phyloP scores from a whole-genome alignment of 2,888 invertebrate genomes.

The Archips crataeganus region DNA sequence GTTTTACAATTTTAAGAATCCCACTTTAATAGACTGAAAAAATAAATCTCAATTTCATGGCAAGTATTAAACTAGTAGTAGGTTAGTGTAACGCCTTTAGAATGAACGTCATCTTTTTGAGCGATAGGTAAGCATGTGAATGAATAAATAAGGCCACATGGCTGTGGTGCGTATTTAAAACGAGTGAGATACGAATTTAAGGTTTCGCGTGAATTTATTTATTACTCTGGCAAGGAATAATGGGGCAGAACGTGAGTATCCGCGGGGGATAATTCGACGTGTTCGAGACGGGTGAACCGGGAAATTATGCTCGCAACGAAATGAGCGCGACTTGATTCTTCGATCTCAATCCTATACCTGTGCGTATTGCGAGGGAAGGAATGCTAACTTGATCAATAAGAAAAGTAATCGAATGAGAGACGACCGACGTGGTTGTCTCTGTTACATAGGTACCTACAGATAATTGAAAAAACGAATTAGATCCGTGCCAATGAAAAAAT shows the following conservation, averaged over 20 bases:
- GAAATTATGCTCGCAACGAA: conserved; percentile 50
- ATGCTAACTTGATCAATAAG: conserved; percentile 16
- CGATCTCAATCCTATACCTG: conserved; percentile 26
- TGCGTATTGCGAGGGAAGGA: background rate
- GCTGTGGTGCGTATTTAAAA: background rate
- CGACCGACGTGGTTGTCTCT: conserved; percentile 7
- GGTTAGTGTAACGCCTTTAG: background rate
- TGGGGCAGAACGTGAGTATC: conserved; percentile 45
- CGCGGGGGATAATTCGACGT: conserved; percentile 43
- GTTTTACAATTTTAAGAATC: background rate
- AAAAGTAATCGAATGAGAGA: conserved; percentile 7
- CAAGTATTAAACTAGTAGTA: background rate
- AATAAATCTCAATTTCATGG: background rate
- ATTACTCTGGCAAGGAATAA: conserved; percentile 55
- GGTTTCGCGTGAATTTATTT: conserved; percentile 56
- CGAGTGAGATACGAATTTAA: conserved; percentile 38
- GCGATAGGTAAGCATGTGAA: conserved; percentile 9
- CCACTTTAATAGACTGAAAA: background rate
- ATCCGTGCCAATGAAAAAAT: background rate
- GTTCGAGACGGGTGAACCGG: conserved; percentile 47
- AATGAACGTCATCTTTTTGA: background rate
- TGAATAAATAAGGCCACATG: conserved; percentile 29
- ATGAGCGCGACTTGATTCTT: conserved; percentile 43
- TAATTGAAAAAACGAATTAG: background rate
- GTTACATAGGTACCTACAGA: background rate